Conservation (phyloP, 1,140 invertebrate genomes). For the Acromyrmex charruanus region DNA sequence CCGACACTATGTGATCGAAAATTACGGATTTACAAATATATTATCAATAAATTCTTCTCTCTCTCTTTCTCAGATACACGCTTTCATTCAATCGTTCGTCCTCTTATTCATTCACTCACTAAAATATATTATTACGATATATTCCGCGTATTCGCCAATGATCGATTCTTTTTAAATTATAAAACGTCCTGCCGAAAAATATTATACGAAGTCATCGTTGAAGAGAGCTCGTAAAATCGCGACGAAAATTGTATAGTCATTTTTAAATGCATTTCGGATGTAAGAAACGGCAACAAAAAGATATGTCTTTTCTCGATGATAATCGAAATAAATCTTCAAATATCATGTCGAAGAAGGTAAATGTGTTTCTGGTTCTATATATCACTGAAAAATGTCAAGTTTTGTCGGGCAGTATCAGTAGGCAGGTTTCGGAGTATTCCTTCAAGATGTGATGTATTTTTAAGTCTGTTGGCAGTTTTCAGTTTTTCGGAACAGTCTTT, state of each 20-base stretch:
- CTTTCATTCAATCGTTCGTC: background rate
- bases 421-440: slow-evolving; percentile 27
- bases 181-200: background rate
- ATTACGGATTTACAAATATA: slow-evolving; percentile 64
- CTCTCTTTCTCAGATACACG: background rate
- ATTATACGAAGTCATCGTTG: background rate
- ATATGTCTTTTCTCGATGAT: background rate
- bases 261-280: slow-evolving; percentile 27
- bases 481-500: slow-evolving; percentile 44
- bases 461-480: slow-evolving; percentile 24
- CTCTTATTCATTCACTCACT: slow-evolving; percentile 51
- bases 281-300: background rate
- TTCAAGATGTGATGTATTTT: slow-evolving; percentile 17
- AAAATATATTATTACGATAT: slow-evolving; percentile 76
- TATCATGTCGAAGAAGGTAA: background rate
- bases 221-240: slow-evolving; percentile 5
- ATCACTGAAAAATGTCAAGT: slow-evolving; percentile 3
- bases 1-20: background rate
- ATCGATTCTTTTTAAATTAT: slow-evolving; percentile 38
- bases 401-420: slow-evolving; percentile 5
- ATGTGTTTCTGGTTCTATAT: background rate
- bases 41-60: slow-evolving; percentile 69
- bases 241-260: slow-evolving; percentile 23
- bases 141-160: slow-evolving; percentile 67
- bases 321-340: background rate